Conservation (phyloP, 2,113 vertebrate species). For the Anseranas semipalmata region DNA sequence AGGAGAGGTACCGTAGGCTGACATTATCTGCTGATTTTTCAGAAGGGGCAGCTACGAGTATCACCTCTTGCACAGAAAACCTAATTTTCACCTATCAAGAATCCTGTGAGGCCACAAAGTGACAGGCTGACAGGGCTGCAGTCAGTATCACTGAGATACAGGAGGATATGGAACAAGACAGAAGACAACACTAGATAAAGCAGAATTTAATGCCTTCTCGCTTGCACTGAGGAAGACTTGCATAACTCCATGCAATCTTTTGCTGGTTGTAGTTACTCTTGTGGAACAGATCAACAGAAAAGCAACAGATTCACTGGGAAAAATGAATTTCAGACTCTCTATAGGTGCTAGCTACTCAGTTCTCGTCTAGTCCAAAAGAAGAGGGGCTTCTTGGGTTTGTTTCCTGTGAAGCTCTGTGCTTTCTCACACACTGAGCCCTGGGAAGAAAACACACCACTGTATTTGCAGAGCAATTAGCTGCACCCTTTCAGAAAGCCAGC, state of each 20-base stretch:
- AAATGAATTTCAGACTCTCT: not conserved
- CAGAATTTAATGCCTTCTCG: not conserved
- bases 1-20: not conserved
- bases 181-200: not conserved
- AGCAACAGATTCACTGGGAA: not conserved
- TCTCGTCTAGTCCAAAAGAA: not conserved
- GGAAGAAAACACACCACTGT: not conserved
- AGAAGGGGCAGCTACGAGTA: not conserved
- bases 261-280: not conserved
- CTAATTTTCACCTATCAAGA: not conserved
- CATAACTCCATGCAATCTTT: not conserved
- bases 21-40: not conserved
- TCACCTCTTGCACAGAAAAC: not conserved
- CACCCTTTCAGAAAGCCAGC: not conserved
- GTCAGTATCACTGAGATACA: not conserved
- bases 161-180: not conserved
- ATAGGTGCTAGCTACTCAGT: not conserved
- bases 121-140: not conserved
- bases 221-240: not conserved
- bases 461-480: slow-evolving; percentile 8
- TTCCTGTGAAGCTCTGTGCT: not conserved
- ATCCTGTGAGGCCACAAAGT: not conserved
- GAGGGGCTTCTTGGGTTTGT: not conserved
- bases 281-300: not conserved
- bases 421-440: not conserved